A percentile compares a stretch with the other conserved stretches of the same genome.
These are phyloP conservation scores for Aptenodytes forsteri DNA, from an alignment of 2,113 vertebrate genomes.

Conservation along the genomic window DNA sequence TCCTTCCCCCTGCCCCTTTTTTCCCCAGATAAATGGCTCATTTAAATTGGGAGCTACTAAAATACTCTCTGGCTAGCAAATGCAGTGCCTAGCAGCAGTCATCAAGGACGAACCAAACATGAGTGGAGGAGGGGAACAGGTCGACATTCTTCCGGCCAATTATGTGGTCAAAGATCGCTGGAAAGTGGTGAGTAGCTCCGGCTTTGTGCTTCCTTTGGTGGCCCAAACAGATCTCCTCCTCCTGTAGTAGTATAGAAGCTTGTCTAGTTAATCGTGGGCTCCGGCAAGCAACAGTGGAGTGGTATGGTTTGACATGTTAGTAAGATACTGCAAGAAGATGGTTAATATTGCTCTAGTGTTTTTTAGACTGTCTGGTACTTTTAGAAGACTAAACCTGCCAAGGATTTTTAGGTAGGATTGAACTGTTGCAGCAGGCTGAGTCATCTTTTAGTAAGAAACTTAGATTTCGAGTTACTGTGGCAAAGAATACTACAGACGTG, in stretches of 20 bases:
- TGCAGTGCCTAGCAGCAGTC: constrained; percentile 96
- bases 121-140: constrained; percentile 96
- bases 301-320: not conserved
- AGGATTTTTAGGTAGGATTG: not conserved
- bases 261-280: not conserved
- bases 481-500: not conserved
- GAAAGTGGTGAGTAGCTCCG: constrained; percentile 92
- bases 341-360: not conserved
- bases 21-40: constrained; percentile 93
- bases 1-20: not conserved
- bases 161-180: constrained; percentile 98
- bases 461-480: not conserved
- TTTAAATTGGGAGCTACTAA: constrained; percentile 91
- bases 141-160: constrained; percentile 96
- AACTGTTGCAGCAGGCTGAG: not conserved
- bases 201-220: not conserved
- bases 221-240: not conserved
- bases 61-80: constrained; percentile 90
- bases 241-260: not conserved
- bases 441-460: not conserved
- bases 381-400: not conserved
- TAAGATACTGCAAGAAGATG: not conserved
- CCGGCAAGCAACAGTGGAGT: not conserved
- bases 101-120: constrained; percentile 97
- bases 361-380: not conserved